Conservation (phyloP, 2,888 invertebrate genomes). For the Oscheius sp. region DNA sequence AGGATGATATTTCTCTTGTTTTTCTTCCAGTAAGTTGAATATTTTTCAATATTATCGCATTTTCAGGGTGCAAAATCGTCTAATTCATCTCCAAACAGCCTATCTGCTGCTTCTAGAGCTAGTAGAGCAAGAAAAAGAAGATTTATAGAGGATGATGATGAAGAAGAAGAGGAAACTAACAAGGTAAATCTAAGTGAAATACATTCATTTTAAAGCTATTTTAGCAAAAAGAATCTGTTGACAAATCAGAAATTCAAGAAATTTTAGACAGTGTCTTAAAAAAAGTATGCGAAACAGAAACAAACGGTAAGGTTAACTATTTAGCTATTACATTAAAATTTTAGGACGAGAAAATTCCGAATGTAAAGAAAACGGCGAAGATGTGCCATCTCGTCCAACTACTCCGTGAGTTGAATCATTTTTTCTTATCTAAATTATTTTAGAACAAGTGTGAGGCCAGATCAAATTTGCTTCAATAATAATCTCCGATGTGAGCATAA, state of each 20-base stretch:
- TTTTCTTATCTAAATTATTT: neutral
- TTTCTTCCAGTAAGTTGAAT: neutral
- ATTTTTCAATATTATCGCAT: neutral
- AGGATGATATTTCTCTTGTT: neutral
- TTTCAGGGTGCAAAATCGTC: neutral
- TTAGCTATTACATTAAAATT: neutral
- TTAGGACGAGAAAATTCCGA: neutral
- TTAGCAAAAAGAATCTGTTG: neutral
- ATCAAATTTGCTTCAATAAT: conserved; percentile 41
- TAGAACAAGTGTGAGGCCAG: neutral
- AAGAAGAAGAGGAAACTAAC: too few relatives aligned
- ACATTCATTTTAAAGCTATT: too few relatives aligned
- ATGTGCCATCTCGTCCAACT: neutral
- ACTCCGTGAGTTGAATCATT: neutral
- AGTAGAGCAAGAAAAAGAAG: conserved; percentile 3
- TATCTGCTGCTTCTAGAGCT: neutral
- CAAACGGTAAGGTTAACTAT: neutral
- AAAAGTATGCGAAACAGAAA: neutral
- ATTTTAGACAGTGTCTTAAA: neutral
- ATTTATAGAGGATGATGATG: neutral
- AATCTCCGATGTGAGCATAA: conserved; percentile 47
- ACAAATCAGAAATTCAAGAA: neutral
- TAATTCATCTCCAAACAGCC: neutral
- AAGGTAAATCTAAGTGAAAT: too few relatives aligned
- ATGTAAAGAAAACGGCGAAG: neutral